Conservation (phyloP, 64 coral and sea anemone genomes). For the Montipora foliosa region DNA sequence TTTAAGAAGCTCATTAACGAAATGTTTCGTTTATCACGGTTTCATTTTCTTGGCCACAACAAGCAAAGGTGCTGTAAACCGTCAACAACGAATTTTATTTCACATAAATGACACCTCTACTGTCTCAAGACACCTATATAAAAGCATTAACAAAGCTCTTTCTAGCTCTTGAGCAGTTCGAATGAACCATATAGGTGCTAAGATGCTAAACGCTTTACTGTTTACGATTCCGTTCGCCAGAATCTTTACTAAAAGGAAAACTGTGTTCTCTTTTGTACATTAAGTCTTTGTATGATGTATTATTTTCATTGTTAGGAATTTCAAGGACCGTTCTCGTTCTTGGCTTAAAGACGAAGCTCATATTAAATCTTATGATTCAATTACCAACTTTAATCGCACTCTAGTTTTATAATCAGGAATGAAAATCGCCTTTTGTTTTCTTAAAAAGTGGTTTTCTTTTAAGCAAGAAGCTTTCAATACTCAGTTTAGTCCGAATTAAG, state of each 20-base stretch:
- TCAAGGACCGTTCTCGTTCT: neutral
- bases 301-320: constrained; percentile 11
- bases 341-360: neutral
- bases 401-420: neutral
- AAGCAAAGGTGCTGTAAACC: neutral
- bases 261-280: neutral
- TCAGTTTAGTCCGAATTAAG: neutral
- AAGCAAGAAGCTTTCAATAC: constrained; percentile 24
- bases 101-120: neutral
- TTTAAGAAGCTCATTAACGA: too few species aligned
- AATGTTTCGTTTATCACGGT: too few species aligned
- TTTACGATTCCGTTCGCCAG: neutral
- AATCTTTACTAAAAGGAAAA: neutral
- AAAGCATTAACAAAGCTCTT: neutral
- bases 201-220: neutral
- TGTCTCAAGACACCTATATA: neutral
- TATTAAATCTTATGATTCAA: neutral
- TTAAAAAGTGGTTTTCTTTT: neutral
- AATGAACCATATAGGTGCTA: neutral
- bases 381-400: constrained; percentile 19
- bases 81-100: neutral
- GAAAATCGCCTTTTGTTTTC: neutral
- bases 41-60: neutral
- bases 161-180: neutral
- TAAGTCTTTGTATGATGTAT: neutral